Conservation (phyloP, 2,113 vertebrate species). For the Poicephalus gulielmi region DNA sequence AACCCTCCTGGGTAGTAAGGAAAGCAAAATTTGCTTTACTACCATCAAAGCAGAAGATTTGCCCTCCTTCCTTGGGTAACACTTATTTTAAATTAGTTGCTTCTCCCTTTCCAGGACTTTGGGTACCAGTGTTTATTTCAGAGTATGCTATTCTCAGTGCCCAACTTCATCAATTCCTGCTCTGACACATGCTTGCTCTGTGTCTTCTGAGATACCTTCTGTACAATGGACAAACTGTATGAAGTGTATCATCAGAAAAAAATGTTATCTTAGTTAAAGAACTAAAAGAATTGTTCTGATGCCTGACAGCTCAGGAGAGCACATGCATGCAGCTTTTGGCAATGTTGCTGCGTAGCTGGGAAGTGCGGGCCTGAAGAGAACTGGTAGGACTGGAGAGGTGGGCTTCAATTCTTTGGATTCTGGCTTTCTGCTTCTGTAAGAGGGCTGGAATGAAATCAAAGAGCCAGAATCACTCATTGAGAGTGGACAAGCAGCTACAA, state of each 20-base stretch:
- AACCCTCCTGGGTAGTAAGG: neutral
- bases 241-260: neutral
- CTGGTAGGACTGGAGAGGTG: neutral
- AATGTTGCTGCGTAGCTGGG: neutral
- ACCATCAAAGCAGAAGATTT: neutral
- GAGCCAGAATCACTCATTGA: neutral
- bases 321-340: neutral
- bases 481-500: neutral
- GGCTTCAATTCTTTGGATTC: neutral
- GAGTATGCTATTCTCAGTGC: neutral
- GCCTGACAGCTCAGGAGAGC: neutral
- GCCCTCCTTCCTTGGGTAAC: neutral
- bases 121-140: neutral
- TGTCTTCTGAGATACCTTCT: neutral
- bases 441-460: neutral
- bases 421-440: neutral
- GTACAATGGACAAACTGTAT: neutral
- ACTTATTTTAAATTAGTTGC: neutral
- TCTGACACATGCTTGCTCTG: neutral
- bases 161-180: neutral
- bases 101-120: neutral
- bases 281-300: neutral
- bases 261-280: neutral
- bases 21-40: neutral
- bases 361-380: neutral